Evolutionary conservation across 2,888 invertebrate species (phyloP).

Genomic region (Caenorhabditis sp.): DNA sequence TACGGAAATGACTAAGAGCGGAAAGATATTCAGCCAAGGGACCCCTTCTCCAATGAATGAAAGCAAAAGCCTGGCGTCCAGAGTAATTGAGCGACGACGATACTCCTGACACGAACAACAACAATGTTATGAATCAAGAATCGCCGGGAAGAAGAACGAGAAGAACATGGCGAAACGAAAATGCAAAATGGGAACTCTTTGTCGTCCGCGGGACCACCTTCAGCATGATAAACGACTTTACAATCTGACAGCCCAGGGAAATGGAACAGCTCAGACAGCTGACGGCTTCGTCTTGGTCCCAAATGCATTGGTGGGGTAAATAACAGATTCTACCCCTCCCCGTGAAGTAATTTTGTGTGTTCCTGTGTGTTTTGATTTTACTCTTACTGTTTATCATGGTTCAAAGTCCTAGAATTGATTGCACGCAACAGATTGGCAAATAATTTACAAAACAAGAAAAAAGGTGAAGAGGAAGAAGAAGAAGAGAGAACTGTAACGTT

Average conservation of each 20-base stretch:
- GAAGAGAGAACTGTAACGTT: too few species aligned
- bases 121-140: constrained; percentile 20
- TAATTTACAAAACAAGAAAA: too few species aligned
- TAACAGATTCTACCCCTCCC: too few species aligned
- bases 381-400: too few species aligned
- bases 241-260: constrained; percentile 36
- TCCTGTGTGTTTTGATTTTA: too few species aligned
- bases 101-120: constrained; percentile 11
- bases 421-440: too few species aligned
- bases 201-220: constrained; percentile 8
- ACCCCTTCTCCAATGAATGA: not conserved
- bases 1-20: not conserved
- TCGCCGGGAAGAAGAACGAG: not conserved
- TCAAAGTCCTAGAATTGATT: too few species aligned
- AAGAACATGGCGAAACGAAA: constrained; percentile 3
- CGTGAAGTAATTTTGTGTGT: too few species aligned
- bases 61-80: constrained; percentile 3
- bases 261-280: constrained; percentile 39
- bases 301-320: too few species aligned
- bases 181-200: not conserved
- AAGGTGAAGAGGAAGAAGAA: too few species aligned
- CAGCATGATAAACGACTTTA: constrained; percentile 58
- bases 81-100: constrained; percentile 16
- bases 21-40: not conserved
- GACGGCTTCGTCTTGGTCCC: constrained; percentile 9